These are phyloP conservation scores for Ectemnius cavifrons DNA, from an alignment of 2,888 invertebrate genomes.

Conservation along the genomic window DNA sequence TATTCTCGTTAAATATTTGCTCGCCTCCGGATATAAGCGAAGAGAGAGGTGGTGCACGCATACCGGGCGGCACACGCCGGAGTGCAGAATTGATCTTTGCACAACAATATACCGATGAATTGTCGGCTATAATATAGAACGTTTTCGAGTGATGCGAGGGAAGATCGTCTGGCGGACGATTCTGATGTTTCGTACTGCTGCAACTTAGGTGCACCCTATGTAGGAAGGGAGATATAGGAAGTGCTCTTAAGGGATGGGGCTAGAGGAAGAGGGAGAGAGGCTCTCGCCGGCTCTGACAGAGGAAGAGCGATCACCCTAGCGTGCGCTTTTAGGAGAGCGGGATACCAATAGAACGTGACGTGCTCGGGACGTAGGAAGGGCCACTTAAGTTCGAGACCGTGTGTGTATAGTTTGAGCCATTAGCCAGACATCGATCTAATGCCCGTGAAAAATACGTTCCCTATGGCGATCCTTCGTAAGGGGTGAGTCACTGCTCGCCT, in stretches of 20 bases:
- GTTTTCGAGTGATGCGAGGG: too few relatives aligned
- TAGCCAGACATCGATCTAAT: slow-evolving; percentile 42
- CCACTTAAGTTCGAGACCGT: slow-evolving; percentile 36
- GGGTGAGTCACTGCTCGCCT: slow-evolving; percentile 6
- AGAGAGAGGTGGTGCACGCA: too few relatives aligned
- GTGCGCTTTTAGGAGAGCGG: slow-evolving; percentile 11
- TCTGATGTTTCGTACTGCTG: not conserved
- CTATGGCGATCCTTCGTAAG: not conserved
- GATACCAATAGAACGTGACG: slow-evolving; percentile 22
- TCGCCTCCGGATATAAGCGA: too few relatives aligned
- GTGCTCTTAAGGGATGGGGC: not conserved
- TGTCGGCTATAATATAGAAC: too few relatives aligned
- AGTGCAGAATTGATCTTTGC: too few relatives aligned
- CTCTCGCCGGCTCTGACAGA: slow-evolving; percentile 14
- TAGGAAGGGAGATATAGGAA: slow-evolving; percentile 9
- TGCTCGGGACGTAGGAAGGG: slow-evolving; percentile 31
- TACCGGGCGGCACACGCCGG: too few relatives aligned
- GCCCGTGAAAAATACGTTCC: slow-evolving; percentile 20
- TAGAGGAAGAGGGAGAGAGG: not conserved
- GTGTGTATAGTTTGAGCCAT: slow-evolving; percentile 36
- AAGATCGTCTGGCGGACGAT: too few relatives aligned
- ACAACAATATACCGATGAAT: too few relatives aligned
- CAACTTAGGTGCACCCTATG: slow-evolving; percentile 13
- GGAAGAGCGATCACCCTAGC: slow-evolving; percentile 20
- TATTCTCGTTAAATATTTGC: too few relatives aligned